Evolutionary conservation across 2,113 vertebrate species (phyloP).

Genomic region (Platycercus adscitus): DNA sequence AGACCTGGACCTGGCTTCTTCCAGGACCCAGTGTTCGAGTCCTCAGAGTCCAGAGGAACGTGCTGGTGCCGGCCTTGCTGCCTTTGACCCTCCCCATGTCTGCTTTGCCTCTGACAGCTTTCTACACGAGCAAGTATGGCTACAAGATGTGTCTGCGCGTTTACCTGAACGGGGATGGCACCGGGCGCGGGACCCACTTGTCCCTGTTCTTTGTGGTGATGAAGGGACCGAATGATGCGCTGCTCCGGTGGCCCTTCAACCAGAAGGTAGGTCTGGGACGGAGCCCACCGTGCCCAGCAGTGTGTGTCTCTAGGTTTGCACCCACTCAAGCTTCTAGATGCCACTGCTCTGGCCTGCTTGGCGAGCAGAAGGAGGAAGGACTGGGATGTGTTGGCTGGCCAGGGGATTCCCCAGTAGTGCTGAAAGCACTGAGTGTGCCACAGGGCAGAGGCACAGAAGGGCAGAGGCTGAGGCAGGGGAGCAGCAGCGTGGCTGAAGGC

Average conservation of each 20-base stretch:
- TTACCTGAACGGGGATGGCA: slow-evolving; percentile 92
- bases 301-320: not conserved
- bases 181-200: slow-evolving; percentile 88
- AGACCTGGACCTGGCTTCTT: not conserved
- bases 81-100: not conserved
- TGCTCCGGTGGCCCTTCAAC: slow-evolving; percentile 94
- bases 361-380: not conserved
- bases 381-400: not conserved
- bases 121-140: slow-evolving; percentile 94
- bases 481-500: fast-evolving
- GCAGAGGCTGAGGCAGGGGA: not conserved
- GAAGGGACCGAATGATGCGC: slow-evolving; percentile 86
- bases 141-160: slow-evolving; percentile 95
- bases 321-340: fast-evolving
- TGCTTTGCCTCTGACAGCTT: slow-evolving; percentile 70
- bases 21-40: not conserved
- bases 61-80: not conserved
- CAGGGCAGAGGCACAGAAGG: fast-evolving
- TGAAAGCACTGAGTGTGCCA: not conserved
- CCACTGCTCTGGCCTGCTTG: fast-evolving
- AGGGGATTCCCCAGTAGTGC: not conserved
- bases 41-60: not conserved
- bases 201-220: slow-evolving; percentile 96
- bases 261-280: slow-evolving; percentile 84
- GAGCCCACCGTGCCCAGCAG: not conserved